Evolutionary conservation across 2,113 vertebrate genomes (phyloP).

Genomic region (Mesembrinibis cayennensis): DNA sequence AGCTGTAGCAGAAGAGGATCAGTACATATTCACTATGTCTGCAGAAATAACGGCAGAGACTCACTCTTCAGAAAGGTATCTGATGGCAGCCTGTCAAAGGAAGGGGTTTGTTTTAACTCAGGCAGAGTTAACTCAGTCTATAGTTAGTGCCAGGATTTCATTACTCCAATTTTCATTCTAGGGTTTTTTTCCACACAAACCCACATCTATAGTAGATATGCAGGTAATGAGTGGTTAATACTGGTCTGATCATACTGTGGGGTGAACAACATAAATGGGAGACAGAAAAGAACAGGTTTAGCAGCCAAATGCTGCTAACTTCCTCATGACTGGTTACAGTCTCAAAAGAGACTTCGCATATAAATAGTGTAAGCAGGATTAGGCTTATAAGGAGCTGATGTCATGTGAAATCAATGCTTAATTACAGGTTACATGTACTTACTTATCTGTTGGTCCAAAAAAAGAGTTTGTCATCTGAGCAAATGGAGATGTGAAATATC

Average conservation of each 20-base stretch:
- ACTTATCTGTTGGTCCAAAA: neutral
- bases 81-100: conserved; percentile 58
- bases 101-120: conserved; percentile 53
- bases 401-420: neutral
- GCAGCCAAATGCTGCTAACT: neutral
- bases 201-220: neutral
- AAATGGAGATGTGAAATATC: neutral
- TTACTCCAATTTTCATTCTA: neutral
- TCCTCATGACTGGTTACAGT: neutral
- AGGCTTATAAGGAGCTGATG: neutral
- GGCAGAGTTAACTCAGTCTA: conserved; percentile 22
- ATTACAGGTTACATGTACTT: neutral
- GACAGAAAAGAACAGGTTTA: conserved; percentile 17
- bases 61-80: conserved; percentile 70
- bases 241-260: neutral
- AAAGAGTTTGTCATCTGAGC: neutral
- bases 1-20: conserved; percentile 70
- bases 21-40: conserved; percentile 54
- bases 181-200: neutral
- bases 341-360: neutral
- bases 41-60: conserved; percentile 56
- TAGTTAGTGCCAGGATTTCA: conserved; percentile 49
- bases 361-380: neutral
- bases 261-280: neutral
- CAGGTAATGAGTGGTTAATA: neutral